A percentile compares a stretch with the other conserved stretches of the same genome.
Conservation (phyloP, 2,888 invertebrate species). For the Halictus quadricinctus region DNA sequence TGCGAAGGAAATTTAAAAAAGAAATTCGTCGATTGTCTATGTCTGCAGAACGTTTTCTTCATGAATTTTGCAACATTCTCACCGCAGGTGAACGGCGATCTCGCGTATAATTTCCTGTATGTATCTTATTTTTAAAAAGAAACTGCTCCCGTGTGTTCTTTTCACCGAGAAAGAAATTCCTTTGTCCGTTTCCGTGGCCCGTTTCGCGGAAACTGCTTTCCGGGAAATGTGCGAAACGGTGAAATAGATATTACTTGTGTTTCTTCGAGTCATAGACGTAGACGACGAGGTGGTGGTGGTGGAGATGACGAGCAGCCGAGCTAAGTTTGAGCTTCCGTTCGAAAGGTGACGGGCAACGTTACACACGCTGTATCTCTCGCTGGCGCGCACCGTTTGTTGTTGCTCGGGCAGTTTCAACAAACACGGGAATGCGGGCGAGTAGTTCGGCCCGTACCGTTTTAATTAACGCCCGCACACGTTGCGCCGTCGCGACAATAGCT, state of each 20-base stretch:
- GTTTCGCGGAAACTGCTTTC: not conserved
- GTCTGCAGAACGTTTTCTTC: not conserved
- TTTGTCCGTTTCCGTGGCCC: not conserved
- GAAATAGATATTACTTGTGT: not conserved
- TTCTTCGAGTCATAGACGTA: not conserved
- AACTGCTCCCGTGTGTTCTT: not conserved
- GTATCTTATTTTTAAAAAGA: not conserved
- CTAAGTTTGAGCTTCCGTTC: slow-evolving; percentile 9
- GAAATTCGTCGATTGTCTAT: not conserved
- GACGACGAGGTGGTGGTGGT: not conserved
- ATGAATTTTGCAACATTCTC: not conserved
- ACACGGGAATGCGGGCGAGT: not conserved
- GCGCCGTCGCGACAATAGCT: slow-evolving; percentile 10
- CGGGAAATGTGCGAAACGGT: not conserved
- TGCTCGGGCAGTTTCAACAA: slow-evolving; percentile 33
- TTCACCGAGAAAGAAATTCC: not conserved
- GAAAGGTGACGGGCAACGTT: slow-evolving; percentile 1
- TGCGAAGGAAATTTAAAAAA: not conserved
- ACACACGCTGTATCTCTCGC: slow-evolving; percentile 12
- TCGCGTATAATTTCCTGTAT: not conserved
- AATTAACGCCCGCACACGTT: slow-evolving; percentile 33
- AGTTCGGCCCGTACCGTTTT: slow-evolving; percentile 17
- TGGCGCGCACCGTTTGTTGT: slow-evolving; percentile 26
- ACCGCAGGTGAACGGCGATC: not conserved
- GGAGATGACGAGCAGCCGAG: not conserved